Conservation (phyloP, 2,888 invertebrate genomes). For the Amphipyra berbera region DNA sequence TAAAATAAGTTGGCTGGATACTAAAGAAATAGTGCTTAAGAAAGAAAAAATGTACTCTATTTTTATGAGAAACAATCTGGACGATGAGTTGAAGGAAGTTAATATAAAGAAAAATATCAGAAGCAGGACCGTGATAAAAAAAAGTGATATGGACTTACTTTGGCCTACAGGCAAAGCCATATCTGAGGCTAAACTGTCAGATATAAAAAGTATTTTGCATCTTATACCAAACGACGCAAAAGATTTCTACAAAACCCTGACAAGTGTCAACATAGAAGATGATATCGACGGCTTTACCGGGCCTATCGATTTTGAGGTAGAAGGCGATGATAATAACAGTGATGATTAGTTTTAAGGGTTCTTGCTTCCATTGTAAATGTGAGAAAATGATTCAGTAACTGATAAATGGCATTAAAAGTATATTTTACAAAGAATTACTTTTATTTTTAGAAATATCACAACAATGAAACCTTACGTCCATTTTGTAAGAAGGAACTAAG, state of each 20-base stretch:
- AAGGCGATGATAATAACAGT: no score
- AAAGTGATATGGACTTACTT: conserved; percentile 38
- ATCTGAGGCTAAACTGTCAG: conserved; percentile 25
- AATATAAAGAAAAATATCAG: conserved; percentile 37
- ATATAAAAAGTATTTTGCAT: conserved; percentile 38
- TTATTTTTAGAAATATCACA: no score
- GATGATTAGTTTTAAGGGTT: no score
- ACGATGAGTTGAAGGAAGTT: conserved; percentile 30
- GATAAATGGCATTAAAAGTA: no score
- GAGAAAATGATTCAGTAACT: no score
- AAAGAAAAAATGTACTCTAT: conserved; percentile 28
- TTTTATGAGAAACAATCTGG: conserved; percentile 35
- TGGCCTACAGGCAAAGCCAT: conserved; percentile 39
- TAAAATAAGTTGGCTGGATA: conserved; percentile 35
- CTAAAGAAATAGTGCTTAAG: conserved; percentile 34
- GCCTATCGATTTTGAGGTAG: no score
- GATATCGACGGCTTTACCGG: conserved; percentile 25
- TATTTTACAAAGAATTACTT: no score
- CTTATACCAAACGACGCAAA: conserved; percentile 33
- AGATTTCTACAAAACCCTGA: conserved; percentile 32
- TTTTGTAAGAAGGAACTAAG: no score
- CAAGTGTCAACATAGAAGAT: conserved; percentile 18
- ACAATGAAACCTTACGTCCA: no score
- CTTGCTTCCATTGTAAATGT: no score
- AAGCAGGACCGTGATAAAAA: conserved; percentile 27